Percentiles rank a stretch among this genome's conserved stretches.
phyloP scores from a whole-genome alignment of 2,797 vertebrate species.

The Synanceia verrucosa region DNA sequence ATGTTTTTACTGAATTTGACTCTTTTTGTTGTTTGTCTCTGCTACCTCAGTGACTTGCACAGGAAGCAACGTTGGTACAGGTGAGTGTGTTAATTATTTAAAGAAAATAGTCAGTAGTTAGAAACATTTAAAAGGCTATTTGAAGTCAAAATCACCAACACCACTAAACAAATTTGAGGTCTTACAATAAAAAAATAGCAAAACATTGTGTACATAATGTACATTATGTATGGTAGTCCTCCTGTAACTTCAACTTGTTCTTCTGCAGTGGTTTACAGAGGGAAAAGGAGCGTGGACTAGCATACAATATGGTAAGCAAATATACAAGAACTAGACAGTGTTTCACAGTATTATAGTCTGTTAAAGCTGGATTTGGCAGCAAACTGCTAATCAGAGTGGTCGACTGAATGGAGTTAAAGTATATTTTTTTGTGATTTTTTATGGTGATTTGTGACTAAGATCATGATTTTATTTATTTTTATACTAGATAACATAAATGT shows the following conservation, averaged over 20 bases:
- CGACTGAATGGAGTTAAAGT: not conserved
- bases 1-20: not conserved
- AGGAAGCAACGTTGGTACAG: conserved; percentile 86
- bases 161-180: not conserved
- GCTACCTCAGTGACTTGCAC: conserved; percentile 87
- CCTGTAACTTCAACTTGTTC: conserved; percentile 25
- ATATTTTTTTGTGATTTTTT: not conserved
- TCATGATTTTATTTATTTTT: not conserved
- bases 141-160: not conserved
- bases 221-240: not conserved
- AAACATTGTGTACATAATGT: no score
- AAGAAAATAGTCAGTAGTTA: no score
- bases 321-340: not conserved
- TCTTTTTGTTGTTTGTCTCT: conserved; percentile 1
- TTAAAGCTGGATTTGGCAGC: not conserved
- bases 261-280: conserved; percentile 90
- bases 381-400: no score
- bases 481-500: not conserved
- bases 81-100: conserved; percentile 68
- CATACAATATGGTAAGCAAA: conserved; percentile 47
- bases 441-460: no score
- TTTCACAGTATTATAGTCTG: not conserved
- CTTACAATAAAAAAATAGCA: not conserved
- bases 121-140: not conserved
- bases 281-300: conserved; percentile 87